These are phyloP conservation scores for Troglohyphantes excavatus DNA, from an alignment of 2,888 invertebrate genomes.

Conservation along the genomic window DNA sequence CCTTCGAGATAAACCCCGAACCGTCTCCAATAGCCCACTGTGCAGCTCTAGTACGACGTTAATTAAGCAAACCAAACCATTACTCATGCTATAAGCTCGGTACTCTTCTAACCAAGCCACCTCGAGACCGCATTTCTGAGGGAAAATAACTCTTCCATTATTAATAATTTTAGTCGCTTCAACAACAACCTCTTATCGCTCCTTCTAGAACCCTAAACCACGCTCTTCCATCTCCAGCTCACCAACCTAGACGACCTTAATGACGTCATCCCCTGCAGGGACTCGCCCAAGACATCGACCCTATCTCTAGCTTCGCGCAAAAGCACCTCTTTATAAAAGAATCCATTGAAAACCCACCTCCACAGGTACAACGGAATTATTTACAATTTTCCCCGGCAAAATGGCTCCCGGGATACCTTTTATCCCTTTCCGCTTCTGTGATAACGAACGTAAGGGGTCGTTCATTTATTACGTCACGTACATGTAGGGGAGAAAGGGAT, in stretches of 20 bases:
- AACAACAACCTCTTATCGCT: neutral
- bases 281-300: neutral
- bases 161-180: too few relatives aligned
- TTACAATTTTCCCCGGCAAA: neutral
- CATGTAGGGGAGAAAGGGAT: too few relatives aligned
- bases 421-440: slow-evolving; percentile 5
- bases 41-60: too few relatives aligned
- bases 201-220: neutral
- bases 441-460: neutral
- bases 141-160: too few relatives aligned
- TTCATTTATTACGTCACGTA: too few relatives aligned
- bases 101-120: too few relatives aligned
- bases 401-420: slow-evolving; percentile 16
- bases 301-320: neutral
- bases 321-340: slow-evolving; percentile 5
- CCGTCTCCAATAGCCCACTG: too few relatives aligned
- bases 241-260: neutral
- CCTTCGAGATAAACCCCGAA: too few relatives aligned
- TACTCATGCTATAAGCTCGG: too few relatives aligned
- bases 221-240: neutral
- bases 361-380: neutral
- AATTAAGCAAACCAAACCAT: too few relatives aligned
- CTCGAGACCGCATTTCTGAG: too few relatives aligned
- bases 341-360: neutral
- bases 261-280: neutral